Evolutionary conservation across 2,113 vertebrate genomes (phyloP), one percentile per base, ranked within the genome.

Genomic region (Spea bombifrons): DNA sequence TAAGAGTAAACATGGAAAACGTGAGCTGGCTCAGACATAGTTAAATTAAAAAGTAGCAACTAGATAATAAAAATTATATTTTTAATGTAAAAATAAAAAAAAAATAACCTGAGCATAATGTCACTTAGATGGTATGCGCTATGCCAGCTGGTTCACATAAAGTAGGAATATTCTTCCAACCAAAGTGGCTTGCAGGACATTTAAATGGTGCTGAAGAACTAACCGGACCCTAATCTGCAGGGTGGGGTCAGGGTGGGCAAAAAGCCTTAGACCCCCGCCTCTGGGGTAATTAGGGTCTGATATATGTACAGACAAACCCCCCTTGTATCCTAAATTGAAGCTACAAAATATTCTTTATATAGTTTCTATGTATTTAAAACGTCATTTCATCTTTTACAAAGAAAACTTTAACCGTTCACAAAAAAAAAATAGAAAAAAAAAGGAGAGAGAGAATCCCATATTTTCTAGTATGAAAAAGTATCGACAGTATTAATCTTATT

Each of bases 401-500:
- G 90, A 90, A 90, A 92, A 16, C 57, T 59, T 59, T 49, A 55
- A 72, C 16, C 15, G 44, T 16, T 48, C 2, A 30, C 1, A 59
- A 8, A 65, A 65, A 65, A 49, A 70, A 50, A 70, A 8, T 69
- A 86, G 88, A 88, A 89, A 84, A 3, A 59, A 8, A 53, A 53
- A 53, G 3, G 50, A 8, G 7, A 8, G 50, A 92, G 95, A 94
- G 92, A 92, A 95, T 93, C 92, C 90, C 89, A 93, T 96, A 96
- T 97, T 96, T 97, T 98, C 94, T 94, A 94, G 94, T 96, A 96
- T 94, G 94, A 71, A 72, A 66, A 64, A 94, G 88, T 92, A 93
- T 95, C 94, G 94, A 98, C 97, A 99, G 97, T 98, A 99, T 99
- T 99, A 99, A 99, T 97, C 96, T 98, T 98, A 98, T 99, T 98